These are phyloP conservation scores for Oreocharis arfaki DNA, from an alignment of 2,113 vertebrate genomes.

Conservation along the genomic window DNA sequence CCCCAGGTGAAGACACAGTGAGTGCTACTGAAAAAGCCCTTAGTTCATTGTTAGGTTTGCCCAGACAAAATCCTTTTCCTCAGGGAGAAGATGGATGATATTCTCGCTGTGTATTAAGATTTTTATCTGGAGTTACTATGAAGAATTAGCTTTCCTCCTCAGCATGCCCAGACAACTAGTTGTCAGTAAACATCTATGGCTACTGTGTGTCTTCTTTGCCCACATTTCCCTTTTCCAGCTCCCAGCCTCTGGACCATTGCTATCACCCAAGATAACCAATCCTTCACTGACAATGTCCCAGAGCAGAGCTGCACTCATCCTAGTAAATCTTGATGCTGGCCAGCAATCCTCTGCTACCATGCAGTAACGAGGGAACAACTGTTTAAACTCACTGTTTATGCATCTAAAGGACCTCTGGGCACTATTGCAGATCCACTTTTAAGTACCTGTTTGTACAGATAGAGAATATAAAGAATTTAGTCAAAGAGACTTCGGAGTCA, in stretches of 20 bases:
- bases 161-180: neutral
- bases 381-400: neutral
- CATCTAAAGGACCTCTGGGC: neutral
- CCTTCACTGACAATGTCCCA: neutral
- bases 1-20: neutral
- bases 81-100: neutral
- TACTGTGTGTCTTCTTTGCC: neutral
- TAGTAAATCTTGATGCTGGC: neutral
- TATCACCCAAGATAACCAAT: neutral
- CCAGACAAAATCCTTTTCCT: neutral
- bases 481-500: neutral
- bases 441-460: neutral
- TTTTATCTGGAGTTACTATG: neutral
- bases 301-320: neutral
- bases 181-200: neutral
- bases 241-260: neutral
- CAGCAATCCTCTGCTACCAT: neutral
- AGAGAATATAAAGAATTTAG: neutral
- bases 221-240: neutral
- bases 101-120: neutral
- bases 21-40: neutral
- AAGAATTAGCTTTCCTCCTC: neutral
- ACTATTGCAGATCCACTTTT: rapidly evolving
- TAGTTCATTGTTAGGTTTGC: rapidly evolving
- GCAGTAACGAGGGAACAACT: rapidly evolving